Percentiles rank a stretch among this genome's conserved stretches.
Conservation (phyloP, 1,140 invertebrate species). For the Lasioglossum albipes region DNA sequence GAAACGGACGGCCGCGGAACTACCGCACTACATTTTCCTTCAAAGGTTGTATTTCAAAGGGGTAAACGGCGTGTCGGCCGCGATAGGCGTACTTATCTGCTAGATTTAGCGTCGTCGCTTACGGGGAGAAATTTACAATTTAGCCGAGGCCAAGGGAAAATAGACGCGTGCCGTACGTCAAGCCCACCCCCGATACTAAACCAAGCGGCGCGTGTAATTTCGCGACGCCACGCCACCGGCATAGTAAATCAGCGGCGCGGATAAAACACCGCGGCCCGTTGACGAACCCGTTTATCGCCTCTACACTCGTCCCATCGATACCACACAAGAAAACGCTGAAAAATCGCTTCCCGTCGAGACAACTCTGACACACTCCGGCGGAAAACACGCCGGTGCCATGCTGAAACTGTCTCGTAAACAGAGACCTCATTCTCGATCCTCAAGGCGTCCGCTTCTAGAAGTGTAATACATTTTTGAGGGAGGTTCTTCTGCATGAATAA, state of each 20-base stretch:
- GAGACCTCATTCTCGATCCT: no score
- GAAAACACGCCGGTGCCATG: no score
- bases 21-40: background rate
- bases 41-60: slow-evolving; percentile 28
- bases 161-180: slow-evolving; percentile 11
- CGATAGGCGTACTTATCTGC: slow-evolving; percentile 32
- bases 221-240: background rate
- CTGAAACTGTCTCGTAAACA: no score
- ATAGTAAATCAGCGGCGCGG: background rate
- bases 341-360: no score
- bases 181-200: background rate
- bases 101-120: slow-evolving; percentile 30
- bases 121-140: slow-evolving; percentile 34
- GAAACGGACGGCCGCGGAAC: slow-evolving; percentile 5
- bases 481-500: no score
- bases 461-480: no score
- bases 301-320: background rate
- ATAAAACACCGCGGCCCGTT: background rate
- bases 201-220: slow-evolving; percentile 7
- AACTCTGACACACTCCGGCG: no score
- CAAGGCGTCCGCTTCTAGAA: no score
- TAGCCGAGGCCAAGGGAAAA: slow-evolving; percentile 1
- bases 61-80: slow-evolving; percentile 4
- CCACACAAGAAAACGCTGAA: no score
- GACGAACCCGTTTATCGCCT: background rate